Evolutionary conservation across 2,113 vertebrate genomes (phyloP).

Genomic region (Speoplatyrhinus poulsoni): DNA sequence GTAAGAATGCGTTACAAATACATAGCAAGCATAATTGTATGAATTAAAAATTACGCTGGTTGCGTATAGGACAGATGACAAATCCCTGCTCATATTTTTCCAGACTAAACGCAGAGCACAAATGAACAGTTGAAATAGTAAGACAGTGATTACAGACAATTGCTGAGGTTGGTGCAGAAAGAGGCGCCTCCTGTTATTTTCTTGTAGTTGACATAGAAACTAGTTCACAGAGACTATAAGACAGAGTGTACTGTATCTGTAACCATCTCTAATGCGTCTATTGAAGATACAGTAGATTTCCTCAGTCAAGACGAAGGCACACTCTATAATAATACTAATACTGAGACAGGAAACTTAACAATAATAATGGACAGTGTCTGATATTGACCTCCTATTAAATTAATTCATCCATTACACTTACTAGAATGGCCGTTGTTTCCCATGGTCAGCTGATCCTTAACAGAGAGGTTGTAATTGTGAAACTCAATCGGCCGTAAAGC

Average conservation of each 20-base stretch:
- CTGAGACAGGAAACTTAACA: too few species aligned
- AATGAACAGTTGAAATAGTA: conserved; percentile 62
- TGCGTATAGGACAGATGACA: conserved; percentile 28
- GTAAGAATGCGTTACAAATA: neutral
- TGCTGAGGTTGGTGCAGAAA: conserved; percentile 51
- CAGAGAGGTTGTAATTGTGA: conserved; percentile 82
- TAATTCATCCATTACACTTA: conserved; percentile 62
- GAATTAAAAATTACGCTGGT: neutral
- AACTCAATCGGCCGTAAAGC: conserved; percentile 81
- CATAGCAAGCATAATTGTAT: conserved; percentile 1
- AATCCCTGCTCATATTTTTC: conserved; percentile 35
- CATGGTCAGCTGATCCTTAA: conserved; percentile 79
- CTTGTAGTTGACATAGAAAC: conserved; percentile 50
- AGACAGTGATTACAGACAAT: conserved; percentile 68
- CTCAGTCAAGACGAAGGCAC: conserved; percentile 5
- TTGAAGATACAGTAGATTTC: neutral
- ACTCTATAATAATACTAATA: too few species aligned
- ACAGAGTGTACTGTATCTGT: conserved; percentile 14
- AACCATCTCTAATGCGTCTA: conserved; percentile 32
- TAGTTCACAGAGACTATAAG: conserved; percentile 9
- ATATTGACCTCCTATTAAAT: neutral
- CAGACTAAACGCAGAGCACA: conserved; percentile 22
- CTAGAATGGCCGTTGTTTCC: conserved; percentile 92
- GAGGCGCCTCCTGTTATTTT: conserved; percentile 62
- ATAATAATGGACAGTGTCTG: too few species aligned